Base-by-base conservation (phyloP, 2,113 vertebrate species). In the Meriones unguiculatus region DNA sequence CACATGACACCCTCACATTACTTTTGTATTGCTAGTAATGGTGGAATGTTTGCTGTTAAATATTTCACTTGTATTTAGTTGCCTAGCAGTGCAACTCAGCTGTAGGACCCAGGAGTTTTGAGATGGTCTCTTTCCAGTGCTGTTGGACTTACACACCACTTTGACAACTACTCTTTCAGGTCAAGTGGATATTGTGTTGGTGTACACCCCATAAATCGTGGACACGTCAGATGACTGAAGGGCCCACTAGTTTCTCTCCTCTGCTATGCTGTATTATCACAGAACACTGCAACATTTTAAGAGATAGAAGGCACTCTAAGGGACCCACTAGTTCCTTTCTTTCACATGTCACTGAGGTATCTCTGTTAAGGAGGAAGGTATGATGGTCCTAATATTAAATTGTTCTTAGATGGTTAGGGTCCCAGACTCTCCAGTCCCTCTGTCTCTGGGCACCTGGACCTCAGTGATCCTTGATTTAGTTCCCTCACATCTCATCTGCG, bases 1-100 rank as follows among this genome's bases (percentile, higher is more conserved):
- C 46, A 46, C 3, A 8, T 81, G 54, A 41, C 4, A 30, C 54
- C 76, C 65, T 28, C 4, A 0, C 15, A n/a, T 73, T 96, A 32
- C 72, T 95, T 95, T 82, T 70, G 35, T 41, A 15, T 78, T 89
- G 85, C 94, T 86, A 3, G 52, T 46, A 76, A 38, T 87, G 35
- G 32, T 73, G 28, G 52, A 80, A 32, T 90, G 32, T 62, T 93
- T 67, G 91, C 90, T 59, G 6, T 62, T 76, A 50, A 86, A 46
- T 35, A 5, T 93, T 82, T 93, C 64, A 59, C 13, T 52, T 75
- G 77, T 95, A 69, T 91, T 94, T 69, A 52, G 35, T 62, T 92
- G 59, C 30, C 52, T 22, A 76, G 93, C 80, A 70, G 46, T 85
- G 84, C 62, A 78, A 35, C 7, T 22, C 62, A 65, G 20, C 77